Base-by-base conservation (phyloP, 1,140 invertebrate species). In the Apis dorsata region DNA sequence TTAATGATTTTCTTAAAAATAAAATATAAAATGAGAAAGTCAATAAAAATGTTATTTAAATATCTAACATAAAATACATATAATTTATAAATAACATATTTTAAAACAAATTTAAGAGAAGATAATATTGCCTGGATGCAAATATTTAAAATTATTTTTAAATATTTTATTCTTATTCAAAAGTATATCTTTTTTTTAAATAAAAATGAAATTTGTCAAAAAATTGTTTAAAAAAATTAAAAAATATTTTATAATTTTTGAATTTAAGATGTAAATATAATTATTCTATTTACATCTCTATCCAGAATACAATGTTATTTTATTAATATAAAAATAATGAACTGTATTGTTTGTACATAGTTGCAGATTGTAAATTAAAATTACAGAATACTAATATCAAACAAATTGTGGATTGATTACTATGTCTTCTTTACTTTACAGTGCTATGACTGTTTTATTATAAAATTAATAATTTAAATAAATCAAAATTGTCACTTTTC, bases 361-460 rank as follows among this genome's bases (percentile, higher is more conserved):
- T 10, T 34, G 65, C 24, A 63, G 59, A 53, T 51, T 76, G 62
- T 69, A 86, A 74, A 75, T 4, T 57, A 34, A n/a, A 34, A 19
- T 73, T 83, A 21, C 51, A 60, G 63, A 83, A 79, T 69, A 74
- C 28, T 62, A 57, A n/a, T 57, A 19, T 55, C 34, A 83, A 83
- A 57, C 11, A 79, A 82, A 82, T 59, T 53, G 53, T 34, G 19
- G 68, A 75, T 88, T 73, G 81, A 90, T 72, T 49, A 49, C 21
- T 60, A 75, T 44, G 70, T 74, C 66, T 84, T 86, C 81, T 24
- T 84, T 84, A 81, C 84, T 88, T 89, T 86, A 88, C 88, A 89
- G 84, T 89, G 69, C 70, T 69, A 51, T 69, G 65, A 86, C 81
- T 79, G 17, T 34, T 28, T 55, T 15, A 51, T 55, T 71, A 57